Percentiles rank a stretch among this genome's conserved stretches.
phyloP scores from a whole-genome alignment of 2,113 vertebrate species.

The Sigmodon hispidus region DNA sequence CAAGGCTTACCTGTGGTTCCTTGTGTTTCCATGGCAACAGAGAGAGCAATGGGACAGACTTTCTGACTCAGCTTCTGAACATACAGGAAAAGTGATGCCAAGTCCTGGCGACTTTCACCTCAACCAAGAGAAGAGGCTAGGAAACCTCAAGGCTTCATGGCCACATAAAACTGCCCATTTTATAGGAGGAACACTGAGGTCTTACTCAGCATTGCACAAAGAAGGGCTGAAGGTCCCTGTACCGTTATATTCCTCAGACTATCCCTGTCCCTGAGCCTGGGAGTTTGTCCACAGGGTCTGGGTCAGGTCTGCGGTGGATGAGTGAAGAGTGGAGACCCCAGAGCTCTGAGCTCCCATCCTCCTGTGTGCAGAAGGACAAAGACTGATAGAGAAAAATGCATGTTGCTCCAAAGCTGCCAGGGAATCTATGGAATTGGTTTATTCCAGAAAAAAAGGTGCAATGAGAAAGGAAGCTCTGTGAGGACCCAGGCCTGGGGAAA shows the following conservation, averaged over 20 bases:
- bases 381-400: not conserved
- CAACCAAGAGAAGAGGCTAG: not conserved
- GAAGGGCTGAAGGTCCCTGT: no score
- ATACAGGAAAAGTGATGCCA: not conserved
- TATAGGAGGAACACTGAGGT: not conserved
- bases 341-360: not conserved
- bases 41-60: not conserved
- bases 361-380: not conserved
- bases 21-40: not conserved
- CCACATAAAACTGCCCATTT: not conserved
- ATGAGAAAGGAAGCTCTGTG: accelerated
- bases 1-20: not conserved
- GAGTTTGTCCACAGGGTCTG: not conserved
- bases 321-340: not conserved
- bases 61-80: not conserved
- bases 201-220: not conserved
- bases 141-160: not conserved
- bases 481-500: not conserved
- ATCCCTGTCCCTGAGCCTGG: no score
- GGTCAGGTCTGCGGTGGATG: not conserved
- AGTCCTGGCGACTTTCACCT: not conserved
- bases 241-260: accelerated
- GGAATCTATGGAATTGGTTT: not conserved
- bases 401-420: not conserved
- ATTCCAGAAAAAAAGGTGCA: not conserved